Evolutionary conservation across 2,888 invertebrate species (phyloP).

Genomic region (Ptilodon capucinus): DNA sequence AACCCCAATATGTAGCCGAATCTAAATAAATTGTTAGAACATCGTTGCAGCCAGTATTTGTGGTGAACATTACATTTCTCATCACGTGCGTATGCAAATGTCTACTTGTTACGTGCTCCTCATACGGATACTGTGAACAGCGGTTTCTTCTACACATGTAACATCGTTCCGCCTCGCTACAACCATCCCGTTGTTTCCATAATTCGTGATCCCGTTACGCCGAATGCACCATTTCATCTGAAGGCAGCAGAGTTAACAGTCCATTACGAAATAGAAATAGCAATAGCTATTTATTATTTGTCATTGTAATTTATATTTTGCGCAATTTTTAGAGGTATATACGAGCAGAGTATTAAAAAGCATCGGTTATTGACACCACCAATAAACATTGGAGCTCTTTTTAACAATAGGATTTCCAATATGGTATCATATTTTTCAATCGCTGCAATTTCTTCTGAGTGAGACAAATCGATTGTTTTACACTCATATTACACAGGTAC

Average conservation of each 20-base stretch:
- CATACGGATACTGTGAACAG: conserved; percentile 43
- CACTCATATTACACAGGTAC: not conserved
- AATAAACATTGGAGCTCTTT: not conserved
- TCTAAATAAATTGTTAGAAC: not conserved
- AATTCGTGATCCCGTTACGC: conserved; percentile 25
- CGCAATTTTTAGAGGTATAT: too few species aligned
- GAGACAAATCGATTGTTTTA: not conserved
- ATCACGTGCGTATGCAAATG: conserved; percentile 67
- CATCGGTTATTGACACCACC: too few species aligned
- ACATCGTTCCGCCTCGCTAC: conserved; percentile 36
- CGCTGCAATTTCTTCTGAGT: not conserved
- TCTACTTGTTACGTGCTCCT: conserved; percentile 49
- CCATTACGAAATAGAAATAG: not conserved
- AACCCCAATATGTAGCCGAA: too few species aligned
- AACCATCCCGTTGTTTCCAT: conserved; percentile 34
- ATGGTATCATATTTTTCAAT: not conserved
- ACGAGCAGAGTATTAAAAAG: too few species aligned
- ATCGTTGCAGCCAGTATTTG: conserved; percentile 20
- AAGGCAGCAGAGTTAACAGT: conserved; percentile 8
- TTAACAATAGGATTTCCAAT: not conserved
- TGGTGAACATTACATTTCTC: conserved; percentile 38
- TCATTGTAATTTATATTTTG: too few species aligned
- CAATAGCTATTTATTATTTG: too few species aligned
- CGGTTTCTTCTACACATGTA: conserved; percentile 31
- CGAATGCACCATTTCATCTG: conserved; percentile 15